Percentiles rank a stretch among this genome's conserved stretches.
Evolutionary conservation across 2,797 vertebrate genomes (phyloP).

Genomic region (Hypotaenidia philippensis): DNA sequence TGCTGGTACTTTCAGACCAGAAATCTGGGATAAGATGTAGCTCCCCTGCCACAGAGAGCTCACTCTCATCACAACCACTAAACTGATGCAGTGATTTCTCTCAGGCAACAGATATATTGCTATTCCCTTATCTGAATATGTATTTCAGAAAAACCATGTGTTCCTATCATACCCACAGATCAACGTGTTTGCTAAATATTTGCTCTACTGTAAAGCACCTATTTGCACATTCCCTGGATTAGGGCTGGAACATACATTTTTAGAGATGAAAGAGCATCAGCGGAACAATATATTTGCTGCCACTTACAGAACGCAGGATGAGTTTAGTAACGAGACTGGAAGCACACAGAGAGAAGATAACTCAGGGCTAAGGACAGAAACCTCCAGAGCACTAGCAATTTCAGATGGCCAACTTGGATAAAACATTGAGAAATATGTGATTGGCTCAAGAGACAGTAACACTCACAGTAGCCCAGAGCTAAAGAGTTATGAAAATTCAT

Average conservation of each 20-base stretch:
- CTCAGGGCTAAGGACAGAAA: neutral
- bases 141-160: neutral
- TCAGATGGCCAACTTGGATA: neutral
- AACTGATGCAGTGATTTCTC: neutral
- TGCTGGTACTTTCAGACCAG: neutral
- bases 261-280: neutral
- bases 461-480: neutral
- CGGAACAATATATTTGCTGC: slow-evolving; percentile 17
- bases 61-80: neutral
- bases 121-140: neutral
- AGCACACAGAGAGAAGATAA: neutral
- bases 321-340: neutral
- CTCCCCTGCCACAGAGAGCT: neutral
- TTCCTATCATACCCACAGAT: neutral
- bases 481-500: neutral
- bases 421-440: neutral
- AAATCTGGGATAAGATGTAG: neutral
- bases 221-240: neutral
- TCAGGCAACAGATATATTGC: neutral
- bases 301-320: slow-evolving; percentile 37
- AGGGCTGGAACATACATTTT: neutral
- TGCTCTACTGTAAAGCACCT: neutral
- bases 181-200: neutral
- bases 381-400: neutral
- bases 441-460: neutral